Percentiles rank a stretch among this genome's conserved stretches.
Evolutionary conservation across 2,113 vertebrate genomes (phyloP).

Genomic region (Ellobius talpinus): DNA sequence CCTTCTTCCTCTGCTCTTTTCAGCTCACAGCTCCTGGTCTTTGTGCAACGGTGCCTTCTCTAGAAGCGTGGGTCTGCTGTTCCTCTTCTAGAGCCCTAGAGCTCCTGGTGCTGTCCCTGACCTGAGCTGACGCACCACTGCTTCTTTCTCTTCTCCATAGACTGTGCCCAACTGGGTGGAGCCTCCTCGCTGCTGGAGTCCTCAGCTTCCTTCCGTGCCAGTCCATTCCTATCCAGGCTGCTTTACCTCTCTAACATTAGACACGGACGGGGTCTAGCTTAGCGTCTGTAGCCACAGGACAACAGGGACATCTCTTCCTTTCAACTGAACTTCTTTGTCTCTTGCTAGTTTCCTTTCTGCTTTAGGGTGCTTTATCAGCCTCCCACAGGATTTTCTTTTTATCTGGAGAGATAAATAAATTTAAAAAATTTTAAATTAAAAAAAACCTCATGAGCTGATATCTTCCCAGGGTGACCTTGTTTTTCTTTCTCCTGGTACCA

Average conservation of each 20-base stretch:
- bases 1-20: not conserved
- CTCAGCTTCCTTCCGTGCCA: not conserved
- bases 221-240: not conserved
- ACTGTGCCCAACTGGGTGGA: not conserved
- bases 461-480: not conserved
- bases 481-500: not conserved
- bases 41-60: not conserved
- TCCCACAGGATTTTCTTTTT: not conserved
- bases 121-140: fast-evolving
- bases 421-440: not conserved
- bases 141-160: not conserved
- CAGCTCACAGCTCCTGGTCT: too few relatives aligned
- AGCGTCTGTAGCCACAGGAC: not conserved
- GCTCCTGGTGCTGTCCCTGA: not conserved
- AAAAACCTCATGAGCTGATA: not conserved
- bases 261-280: not conserved
- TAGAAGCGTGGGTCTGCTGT: not conserved
- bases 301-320: not conserved
- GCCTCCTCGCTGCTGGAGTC: not conserved
- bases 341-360: not conserved
- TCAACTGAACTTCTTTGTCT: not conserved
- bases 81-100: not conserved
- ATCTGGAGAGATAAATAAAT: too few relatives aligned
- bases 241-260: not conserved
- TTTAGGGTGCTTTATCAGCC: not conserved